Evolutionary conservation across 2,888 invertebrate species (phyloP).

Genomic region (Lasioglossum morio): DNA sequence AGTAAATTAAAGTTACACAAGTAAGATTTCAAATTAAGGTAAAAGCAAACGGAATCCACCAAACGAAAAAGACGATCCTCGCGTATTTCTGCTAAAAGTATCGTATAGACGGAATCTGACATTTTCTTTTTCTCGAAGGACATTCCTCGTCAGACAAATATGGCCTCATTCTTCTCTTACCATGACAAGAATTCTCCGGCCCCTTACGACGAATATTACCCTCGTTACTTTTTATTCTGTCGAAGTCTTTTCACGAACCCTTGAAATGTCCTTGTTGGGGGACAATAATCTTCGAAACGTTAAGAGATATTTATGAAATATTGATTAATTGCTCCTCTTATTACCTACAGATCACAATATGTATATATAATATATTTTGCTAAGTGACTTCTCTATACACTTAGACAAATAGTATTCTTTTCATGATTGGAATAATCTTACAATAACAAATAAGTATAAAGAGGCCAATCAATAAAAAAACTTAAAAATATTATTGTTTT

Average conservation of each 20-base stretch:
- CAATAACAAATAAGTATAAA: neutral
- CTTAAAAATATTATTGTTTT: neutral
- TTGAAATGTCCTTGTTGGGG: slow-evolving; percentile 5
- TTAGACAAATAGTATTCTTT: neutral
- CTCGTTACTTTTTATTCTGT: slow-evolving; percentile 72
- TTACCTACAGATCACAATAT: neutral
- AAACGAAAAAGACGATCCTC: slow-evolving; percentile 12
- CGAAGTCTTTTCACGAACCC: slow-evolving; percentile 55
- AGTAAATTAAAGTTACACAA: neutral
- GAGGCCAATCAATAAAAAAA: neutral
- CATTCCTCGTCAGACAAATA: slow-evolving; percentile 42
- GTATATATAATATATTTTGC: neutral
- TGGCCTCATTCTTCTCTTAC: slow-evolving; percentile 47
- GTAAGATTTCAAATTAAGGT: slow-evolving; percentile 3
- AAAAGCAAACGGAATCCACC: neutral
- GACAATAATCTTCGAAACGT: slow-evolving; percentile 9
- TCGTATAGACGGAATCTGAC: slow-evolving; percentile 41
- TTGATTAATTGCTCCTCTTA: slow-evolving; percentile 5
- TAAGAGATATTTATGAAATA: slow-evolving; percentile 19
- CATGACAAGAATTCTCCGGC: slow-evolving; percentile 35
- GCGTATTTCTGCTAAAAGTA: slow-evolving; percentile 23
- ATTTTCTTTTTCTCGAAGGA: slow-evolving; percentile 28
- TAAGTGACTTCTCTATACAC: neutral
- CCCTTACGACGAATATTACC: slow-evolving; percentile 66
- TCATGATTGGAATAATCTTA: neutral